Base-by-base conservation (phyloP, 1,140 invertebrate genomes). In the Drosophila pallidifrons region DNA sequence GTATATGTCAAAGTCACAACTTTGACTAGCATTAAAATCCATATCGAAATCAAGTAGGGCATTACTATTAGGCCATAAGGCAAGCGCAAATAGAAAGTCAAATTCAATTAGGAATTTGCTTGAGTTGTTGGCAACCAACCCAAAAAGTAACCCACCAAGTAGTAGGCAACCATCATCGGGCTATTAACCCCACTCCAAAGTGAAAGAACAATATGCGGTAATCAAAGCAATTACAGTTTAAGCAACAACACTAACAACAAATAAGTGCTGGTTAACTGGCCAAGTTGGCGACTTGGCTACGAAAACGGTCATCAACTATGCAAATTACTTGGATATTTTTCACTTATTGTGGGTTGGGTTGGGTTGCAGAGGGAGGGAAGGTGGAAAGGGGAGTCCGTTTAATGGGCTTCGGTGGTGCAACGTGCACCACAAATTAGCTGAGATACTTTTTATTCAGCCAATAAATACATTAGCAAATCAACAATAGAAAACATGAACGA, bases 321-420 rank as follows among this genome's bases (percentile, higher is more conserved):
- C 73, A 91, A 91, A 91, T 91, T 81, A 78, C 66, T 68, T 79
- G 70, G 67, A 91, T 79, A 82, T 91, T 87, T 86, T 82, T 78
- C 80, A 88, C 76, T 73, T 67, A 67, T 6, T 7, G 32, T 10
- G 7, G 2, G 8, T 32, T n/a, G 25, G 0, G 45, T 1, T n/a
- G 38, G 16, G 38, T 8, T 32, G 7, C 0, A 32, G 20, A 10
- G 38, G 3, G 11, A 10, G 45, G 30, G 7, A 10, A 13, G 30
- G 25, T 5, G 43, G 20, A 20, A 16, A 16, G 52, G 32, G 10
- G 32, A 15, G 1, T 35, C 30, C 20, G 6, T 15, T 38, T n/a
- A 55, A 8, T 38, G 13, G 52, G 52, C 32, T 43, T 28, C 20
- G 32, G 51, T 55, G 49, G 8, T 32, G 58, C 58, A 61, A 46